Evolutionary conservation across 2,113 vertebrate genomes (phyloP).

Genomic region (Caretta caretta): DNA sequence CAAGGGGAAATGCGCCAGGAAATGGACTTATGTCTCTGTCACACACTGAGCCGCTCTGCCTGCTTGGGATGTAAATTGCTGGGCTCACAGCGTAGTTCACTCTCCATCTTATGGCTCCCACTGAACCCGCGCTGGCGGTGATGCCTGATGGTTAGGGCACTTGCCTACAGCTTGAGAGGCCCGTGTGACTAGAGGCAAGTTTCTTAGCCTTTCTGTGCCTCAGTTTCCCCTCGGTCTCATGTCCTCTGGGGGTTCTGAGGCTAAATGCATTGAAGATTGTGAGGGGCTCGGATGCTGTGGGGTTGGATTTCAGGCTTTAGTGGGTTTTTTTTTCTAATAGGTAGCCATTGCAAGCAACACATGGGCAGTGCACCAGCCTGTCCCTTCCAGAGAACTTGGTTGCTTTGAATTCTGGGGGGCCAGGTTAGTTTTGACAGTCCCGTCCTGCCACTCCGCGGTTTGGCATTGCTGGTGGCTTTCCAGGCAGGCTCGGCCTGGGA

Average conservation of each 20-base stretch:
- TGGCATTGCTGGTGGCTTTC: background rate
- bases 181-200: background rate
- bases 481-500: background rate
- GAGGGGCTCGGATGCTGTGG: background rate
- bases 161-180: background rate
- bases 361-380: background rate
- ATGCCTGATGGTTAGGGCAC: background rate
- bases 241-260: background rate
- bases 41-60: background rate
- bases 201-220: background rate
- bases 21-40: background rate
- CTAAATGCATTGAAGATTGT: background rate
- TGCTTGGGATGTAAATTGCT: background rate
- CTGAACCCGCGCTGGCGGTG: background rate
- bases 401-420: background rate
- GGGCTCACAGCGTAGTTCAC: background rate
- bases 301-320: background rate
- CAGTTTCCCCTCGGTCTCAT: background rate
- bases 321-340: fast-evolving
- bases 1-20: background rate
- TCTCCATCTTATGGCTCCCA: background rate
- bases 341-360: background rate
- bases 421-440: background rate
- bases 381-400: background rate
- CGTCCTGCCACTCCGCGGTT: background rate